Conservation (phyloP, 1,140 invertebrate species). For the Temnothorax longispinosus region DNA sequence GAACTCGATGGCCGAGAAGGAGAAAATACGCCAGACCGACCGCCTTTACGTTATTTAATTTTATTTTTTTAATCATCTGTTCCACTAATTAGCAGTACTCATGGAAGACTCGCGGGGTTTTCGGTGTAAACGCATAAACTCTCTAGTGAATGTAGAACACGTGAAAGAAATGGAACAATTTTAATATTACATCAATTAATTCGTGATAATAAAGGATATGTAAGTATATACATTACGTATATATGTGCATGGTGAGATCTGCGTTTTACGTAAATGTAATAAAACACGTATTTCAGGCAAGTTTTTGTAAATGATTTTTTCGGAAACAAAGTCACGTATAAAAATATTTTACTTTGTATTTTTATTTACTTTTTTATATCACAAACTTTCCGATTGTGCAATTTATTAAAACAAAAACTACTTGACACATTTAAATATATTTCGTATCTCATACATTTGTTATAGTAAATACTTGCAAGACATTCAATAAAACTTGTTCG, state of each 20-base stretch:
- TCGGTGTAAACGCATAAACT: background rate
- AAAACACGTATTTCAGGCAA: no score
- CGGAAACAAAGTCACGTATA: background rate
- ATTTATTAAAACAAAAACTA: background rate
- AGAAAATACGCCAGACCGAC: slow-evolving; percentile 57
- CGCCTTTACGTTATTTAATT: slow-evolving; percentile 9
- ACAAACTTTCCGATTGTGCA: background rate
- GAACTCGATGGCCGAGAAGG: slow-evolving; percentile 60
- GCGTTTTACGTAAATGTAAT: background rate
- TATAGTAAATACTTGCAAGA: background rate
- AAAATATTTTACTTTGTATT: background rate
- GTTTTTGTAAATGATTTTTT: background rate
- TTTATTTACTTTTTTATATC: background rate
- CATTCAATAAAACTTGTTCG: background rate
- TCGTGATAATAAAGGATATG: background rate
- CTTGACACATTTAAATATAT: background rate
- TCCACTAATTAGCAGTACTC: slow-evolving; percentile 21
- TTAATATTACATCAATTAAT: background rate
- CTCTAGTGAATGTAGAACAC: background rate
- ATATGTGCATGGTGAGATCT: background rate
- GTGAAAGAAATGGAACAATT: background rate
- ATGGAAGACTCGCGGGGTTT: background rate
- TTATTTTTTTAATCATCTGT: slow-evolving; percentile 17
- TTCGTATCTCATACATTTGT: background rate
- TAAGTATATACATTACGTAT: background rate